phyloP scores from a whole-genome alignment of 2,888 invertebrate species.

The Dasypolia templi region DNA sequence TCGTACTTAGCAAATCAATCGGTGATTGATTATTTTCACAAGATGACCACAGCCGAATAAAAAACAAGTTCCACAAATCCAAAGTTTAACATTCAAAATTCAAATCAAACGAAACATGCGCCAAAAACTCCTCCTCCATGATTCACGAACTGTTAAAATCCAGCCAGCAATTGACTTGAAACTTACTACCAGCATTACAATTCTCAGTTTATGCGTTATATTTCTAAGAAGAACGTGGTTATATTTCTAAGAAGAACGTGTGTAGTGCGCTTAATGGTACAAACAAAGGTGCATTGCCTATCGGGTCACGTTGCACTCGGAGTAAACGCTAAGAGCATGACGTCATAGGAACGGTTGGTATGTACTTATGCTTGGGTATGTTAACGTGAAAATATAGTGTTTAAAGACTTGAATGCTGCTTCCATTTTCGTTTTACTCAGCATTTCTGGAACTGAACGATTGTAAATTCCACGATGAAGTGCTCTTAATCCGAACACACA shows the following conservation, averaged over 20 bases:
- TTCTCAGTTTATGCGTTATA: conserved; percentile 56
- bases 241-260: conserved; percentile 63
- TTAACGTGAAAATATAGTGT: conserved; percentile 11
- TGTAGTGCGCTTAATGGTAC: conserved; percentile 58
- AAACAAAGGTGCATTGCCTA: conserved; percentile 64
- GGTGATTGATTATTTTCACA: not conserved
- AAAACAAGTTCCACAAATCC: not conserved
- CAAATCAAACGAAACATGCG: conserved; percentile 24
- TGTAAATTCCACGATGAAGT: not conserved
- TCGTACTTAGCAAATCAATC: not conserved
- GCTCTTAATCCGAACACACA: not conserved
- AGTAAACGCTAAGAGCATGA: conserved; percentile 51
- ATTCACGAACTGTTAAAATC: conserved; percentile 37
- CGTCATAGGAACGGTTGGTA: conserved; percentile 37
- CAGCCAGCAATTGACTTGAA: conserved; percentile 40
- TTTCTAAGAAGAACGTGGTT: conserved; percentile 63
- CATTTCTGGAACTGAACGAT: not conserved
- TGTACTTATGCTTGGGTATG: conserved; percentile 13
- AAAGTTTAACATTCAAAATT: not conserved
- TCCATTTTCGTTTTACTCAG: conserved; percentile 22
- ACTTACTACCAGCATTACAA: conserved; percentile 55
- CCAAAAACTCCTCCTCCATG: conserved; percentile 40
- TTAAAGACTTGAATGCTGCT: conserved; percentile 1
- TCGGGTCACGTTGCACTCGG: conserved; percentile 65
- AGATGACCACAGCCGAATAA: not conserved